Evolutionary conservation across 2,888 invertebrate genomes (phyloP), one percentile per base, ranked within the genome.

Genomic region (Coremacera marginata): DNA sequence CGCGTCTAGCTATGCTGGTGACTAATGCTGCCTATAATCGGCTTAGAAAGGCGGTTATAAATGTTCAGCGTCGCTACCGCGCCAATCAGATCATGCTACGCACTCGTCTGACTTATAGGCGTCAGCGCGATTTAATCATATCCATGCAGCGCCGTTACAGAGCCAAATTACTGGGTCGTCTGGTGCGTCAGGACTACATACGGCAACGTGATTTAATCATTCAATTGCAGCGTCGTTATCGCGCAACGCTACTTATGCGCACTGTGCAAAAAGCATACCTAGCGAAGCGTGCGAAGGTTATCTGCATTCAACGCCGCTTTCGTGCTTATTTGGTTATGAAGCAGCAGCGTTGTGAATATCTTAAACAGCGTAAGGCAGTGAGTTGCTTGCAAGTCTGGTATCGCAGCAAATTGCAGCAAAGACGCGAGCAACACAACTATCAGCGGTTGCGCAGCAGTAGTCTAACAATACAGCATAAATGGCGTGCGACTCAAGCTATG

Each of bases 1-100:
- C 86, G 11, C 82, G 77, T 4, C 75, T 73, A 44, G 4, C 60
- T 25, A 85, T 85, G 84, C 79, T 79, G 77, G 49, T 60, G 0
- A 60, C 80, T 19, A 79, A 82, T 75, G 22, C 75, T 3, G 75
- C 84, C 2, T 90, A 83, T 80, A n/a, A 77, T 49, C 25, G 73
- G 0, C 72, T 82, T 65, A 80, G 78, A 37, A 77, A 75, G 19
- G 82, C 86, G 1, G 82, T 83, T n/a, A 72, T 87, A 9, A 71
- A 78, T 7, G 81, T 91, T 27, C 92, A 92, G 83, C 83, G 78
- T n/a, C 87, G 86, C 81, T 91, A 87, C 80, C 89, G 88, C 82
- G 90, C 91, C 2, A 65, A 55, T 27, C 65, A 57, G 49, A n/a
- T 62, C 14, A 82, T 82, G 84, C 70, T 68, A 63, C 75, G 71